Conservation (phyloP, 37 sponge, comb jelly and placozoan genomes). For the Eunapius fragilis region DNA sequence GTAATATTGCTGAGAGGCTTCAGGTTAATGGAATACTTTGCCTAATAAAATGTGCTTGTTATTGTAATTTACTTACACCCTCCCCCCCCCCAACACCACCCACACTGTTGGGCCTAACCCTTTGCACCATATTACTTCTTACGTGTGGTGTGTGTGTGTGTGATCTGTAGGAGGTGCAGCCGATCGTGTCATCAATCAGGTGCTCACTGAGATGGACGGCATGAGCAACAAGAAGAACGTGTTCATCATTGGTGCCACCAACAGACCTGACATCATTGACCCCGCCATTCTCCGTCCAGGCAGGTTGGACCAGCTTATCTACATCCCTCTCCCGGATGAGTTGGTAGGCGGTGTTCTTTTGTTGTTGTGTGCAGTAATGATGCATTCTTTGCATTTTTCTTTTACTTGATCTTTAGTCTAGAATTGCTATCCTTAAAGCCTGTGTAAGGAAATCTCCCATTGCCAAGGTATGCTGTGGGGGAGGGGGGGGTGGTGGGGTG, state of each 20-base stretch:
- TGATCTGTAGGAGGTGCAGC: slow-evolving; percentile 90
- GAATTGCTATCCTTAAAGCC: slow-evolving; percentile 87
- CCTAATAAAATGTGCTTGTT: no score
- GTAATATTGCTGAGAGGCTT: no score
- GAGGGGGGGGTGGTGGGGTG: no score
- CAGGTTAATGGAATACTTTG: no score
- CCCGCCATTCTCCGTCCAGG: slow-evolving; percentile 98
- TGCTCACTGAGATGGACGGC: slow-evolving; percentile 99
- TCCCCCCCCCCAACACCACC: no score
- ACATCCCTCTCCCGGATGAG: slow-evolving; percentile 99
- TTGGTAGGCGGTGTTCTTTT: slow-evolving; percentile 72
- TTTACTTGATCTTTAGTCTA: slow-evolving; percentile 49
- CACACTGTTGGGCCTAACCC: no score
- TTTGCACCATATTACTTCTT: no score
- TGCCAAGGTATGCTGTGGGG: slow-evolving; percentile 57
- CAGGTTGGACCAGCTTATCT: slow-evolving; percentile 97
- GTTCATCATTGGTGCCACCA: slow-evolving; percentile 99
- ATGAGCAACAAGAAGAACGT: slow-evolving; percentile 99
- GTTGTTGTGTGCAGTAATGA: no score
- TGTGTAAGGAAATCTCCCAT: slow-evolving; percentile 91
- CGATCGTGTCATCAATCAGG: slow-evolving; percentile 99
- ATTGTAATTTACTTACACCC: no score
- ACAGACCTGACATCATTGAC: slow-evolving; percentile 98
- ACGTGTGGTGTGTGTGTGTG: no score
- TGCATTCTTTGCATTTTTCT: not conserved